phyloP scores from a whole-genome alignment of 2,113 vertebrate genomes.

The Tympanuchus pallidicinctus region DNA sequence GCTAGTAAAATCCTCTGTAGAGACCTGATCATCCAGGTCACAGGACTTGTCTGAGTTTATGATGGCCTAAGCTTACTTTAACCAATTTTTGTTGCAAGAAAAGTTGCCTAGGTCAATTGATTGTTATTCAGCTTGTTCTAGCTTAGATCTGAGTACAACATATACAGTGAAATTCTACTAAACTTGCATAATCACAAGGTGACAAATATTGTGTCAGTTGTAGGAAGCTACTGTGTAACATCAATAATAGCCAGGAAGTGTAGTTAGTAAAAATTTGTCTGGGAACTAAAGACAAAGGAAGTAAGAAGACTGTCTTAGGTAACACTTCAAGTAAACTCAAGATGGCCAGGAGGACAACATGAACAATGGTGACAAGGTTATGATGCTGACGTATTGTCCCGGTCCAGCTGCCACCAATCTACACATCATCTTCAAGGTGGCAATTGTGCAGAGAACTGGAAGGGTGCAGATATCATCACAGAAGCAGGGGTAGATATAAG shows the following conservation, averaged over 20 bases:
- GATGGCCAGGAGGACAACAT: background rate
- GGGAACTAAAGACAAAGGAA: background rate
- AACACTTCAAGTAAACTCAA: background rate
- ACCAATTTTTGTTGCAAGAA: background rate
- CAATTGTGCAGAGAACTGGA: background rate
- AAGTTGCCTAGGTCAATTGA: background rate
- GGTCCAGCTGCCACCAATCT: rapidly evolving
- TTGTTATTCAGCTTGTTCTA: background rate
- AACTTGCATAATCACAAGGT: background rate
- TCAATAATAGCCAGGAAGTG: background rate
- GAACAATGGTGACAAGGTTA: rapidly evolving
- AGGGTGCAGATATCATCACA: background rate
- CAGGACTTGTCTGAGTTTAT: background rate
- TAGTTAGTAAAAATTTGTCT: background rate
- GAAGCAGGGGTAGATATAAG: background rate
- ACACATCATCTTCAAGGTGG: too few relatives aligned
- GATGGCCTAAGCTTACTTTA: background rate
- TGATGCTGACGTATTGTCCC: background rate
- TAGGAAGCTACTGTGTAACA: background rate
- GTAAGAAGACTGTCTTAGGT: background rate
- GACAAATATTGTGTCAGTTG: background rate
- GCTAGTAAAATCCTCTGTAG: background rate
- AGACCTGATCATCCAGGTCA: background rate
- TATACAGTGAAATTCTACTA: background rate
- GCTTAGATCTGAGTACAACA: background rate